Conservation (phyloP, 2,888 invertebrate species). For the Diplolepis rosae region DNA sequence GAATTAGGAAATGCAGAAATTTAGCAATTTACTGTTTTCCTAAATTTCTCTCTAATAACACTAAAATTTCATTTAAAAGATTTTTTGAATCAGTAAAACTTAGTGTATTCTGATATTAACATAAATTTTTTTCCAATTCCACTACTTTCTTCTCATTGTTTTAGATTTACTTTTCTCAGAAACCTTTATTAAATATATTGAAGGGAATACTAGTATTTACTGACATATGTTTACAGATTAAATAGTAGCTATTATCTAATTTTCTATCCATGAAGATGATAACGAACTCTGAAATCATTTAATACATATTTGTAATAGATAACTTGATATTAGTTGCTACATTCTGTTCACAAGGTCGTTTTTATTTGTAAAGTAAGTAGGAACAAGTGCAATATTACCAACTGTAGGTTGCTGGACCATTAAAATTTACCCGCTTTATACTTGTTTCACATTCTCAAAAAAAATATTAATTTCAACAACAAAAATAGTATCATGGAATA, state of each 20-base stretch:
- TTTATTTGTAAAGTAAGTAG: background rate
- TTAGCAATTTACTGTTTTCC: too few species aligned
- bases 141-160: background rate
- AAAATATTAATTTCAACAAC: background rate
- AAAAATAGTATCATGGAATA: background rate
- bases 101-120: too few species aligned
- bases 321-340: background rate
- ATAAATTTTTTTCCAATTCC: too few species aligned
- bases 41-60: too few species aligned
- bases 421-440: too few species aligned
- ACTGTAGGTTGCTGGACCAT: background rate
- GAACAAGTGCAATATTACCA: background rate
- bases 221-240: background rate
- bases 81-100: too few species aligned
- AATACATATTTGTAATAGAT: slow-evolving; percentile 12
- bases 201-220: background rate
- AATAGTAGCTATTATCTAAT: slow-evolving; percentile 5
- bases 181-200: background rate
- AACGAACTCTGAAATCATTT: background rate
- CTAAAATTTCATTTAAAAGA: too few species aligned
- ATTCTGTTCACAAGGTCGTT: background rate
- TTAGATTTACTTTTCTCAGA: background rate
- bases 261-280: slow-evolving; percentile 1
- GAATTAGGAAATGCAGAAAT: too few species aligned
- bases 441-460: too few species aligned